Evolutionary conservation across 2,888 invertebrate genomes (phyloP), one percentile per base, ranked within the genome.

Genomic region (Philereme vetulata): DNA sequence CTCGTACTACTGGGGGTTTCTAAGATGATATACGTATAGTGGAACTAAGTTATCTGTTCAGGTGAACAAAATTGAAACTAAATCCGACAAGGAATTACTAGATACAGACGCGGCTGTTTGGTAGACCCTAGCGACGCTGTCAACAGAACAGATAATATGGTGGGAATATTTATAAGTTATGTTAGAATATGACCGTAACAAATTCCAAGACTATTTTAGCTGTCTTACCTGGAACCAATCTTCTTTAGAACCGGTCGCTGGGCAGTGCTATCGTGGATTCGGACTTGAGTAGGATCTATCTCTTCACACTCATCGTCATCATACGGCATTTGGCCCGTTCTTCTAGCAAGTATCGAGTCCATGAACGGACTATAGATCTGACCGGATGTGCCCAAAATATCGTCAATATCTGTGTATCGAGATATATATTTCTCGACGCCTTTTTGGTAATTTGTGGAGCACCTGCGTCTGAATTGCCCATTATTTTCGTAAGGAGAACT

Each of bases 331-430:
- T 88, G 86, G 11, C 88, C 87, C 38, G 88, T 86, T 66, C 88
- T 84, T 54, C 81, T 79, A 8, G 91, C 88, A 44, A 93, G 83
- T 67, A 93, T 90, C 38, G 93, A 92, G 73, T 93, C 93, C 92
- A 94, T 94, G 64, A 95, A 92, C 8, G 95, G 95, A 80, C 95
- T 95, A 72, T 95, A 93, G 64, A 95, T 85, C 63, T 92, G 91
- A 33, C 91, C 89, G 40, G 89, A 88, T 51, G 88, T 90, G 49
- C 97, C 98, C 63, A 98, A 92, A 79, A 98, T 94, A 78, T 98
- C 98, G 80, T 98, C 98, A 71, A 98, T 97, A 84, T 97, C 96
- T 45, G 95, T 95, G 83, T 96, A 96, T 58, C 95, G 94, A 8
- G 97, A 97, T 69, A 97, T 97, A 82, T 97, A 98, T 90, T 92